Evolutionary conservation across 2,113 vertebrate species (phyloP), one percentile per base, ranked within the genome.

Genomic region (Scortum barcoo): DNA sequence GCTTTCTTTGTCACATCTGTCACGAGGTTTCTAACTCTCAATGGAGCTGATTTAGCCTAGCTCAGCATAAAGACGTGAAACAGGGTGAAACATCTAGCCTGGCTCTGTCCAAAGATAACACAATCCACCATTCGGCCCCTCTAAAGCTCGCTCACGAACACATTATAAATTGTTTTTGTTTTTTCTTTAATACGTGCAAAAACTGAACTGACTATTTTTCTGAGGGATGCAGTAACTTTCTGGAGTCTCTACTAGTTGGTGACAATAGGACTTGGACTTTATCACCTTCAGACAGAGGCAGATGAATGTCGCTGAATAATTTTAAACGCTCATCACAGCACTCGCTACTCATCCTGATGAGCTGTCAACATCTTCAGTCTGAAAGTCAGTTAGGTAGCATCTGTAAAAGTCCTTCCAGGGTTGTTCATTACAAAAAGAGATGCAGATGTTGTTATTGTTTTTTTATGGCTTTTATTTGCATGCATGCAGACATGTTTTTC

Each of bases 401-500:
- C 26, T 26, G 48, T 42, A 48, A 57, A 44, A 46, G 40, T 48
- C 10, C 7, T 62, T 26, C 30, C 12, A 65, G 13, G 63, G 42
- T 12, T 70, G 42, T 57, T 61, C 7, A 20, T 65, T 50, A 62
- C 0, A 42, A 72, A 44, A 20, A 69, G n/a, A 78, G 22, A 50
- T 63, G 54, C 74, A 62, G 33, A 70, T 69, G 81, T 40, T 26
- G 11, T 62, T 36, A 6, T 36, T 36, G 33, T 36, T 36, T 60
- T 58, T 40, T 84, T 51, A 53, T 65, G 10, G 36, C 22, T 44
- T 75, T 36, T 77, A 50, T 61, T 54, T 62, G 54, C 40, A 51
- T 38, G 71, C 58, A 71, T 3, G 7, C 63, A 68, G 42, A 57
- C 28, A 51, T 13, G 11, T 66, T 40, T 40, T 0, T 40, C 33